These are phyloP conservation scores for Otus sunia DNA, from an alignment of 2,113 vertebrate species.

Conservation along the genomic window DNA sequence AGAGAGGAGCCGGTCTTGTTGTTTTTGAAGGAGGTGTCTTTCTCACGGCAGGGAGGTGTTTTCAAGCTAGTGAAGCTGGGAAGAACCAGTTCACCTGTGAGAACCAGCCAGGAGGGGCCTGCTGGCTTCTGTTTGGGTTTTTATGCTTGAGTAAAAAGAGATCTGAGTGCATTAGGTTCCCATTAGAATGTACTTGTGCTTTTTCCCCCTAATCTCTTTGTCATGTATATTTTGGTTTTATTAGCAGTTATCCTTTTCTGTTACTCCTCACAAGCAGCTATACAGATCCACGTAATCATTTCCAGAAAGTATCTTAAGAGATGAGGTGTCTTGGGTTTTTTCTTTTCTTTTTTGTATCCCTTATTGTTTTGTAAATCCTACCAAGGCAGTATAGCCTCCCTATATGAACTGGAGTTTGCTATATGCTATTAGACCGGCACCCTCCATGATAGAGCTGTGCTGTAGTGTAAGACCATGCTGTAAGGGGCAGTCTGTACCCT, in stretches of 20 bases:
- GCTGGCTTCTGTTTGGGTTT: slow-evolving; percentile 44
- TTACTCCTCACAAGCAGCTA: neutral
- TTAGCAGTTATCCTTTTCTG: neutral
- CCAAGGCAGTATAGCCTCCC: neutral
- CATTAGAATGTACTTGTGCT: slow-evolving; percentile 27
- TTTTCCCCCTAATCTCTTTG: slow-evolving; percentile 12
- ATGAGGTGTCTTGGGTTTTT: neutral
- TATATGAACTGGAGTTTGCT: neutral
- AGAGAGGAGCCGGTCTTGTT: slow-evolving; percentile 14
- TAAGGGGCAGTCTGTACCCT: neutral
- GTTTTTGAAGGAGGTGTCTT: slow-evolving; percentile 51
- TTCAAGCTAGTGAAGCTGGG: neutral
- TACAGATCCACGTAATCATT: neutral
- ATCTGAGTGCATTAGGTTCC: neutral
- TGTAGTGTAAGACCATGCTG: neutral
- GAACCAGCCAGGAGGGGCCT: slow-evolving; percentile 36
- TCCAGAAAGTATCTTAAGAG: neutral
- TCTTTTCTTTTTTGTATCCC: neutral
- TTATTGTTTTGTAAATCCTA: neutral
- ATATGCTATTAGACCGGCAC: fast-evolving
- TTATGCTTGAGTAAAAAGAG: slow-evolving; percentile 51
- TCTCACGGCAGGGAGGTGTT: slow-evolving; percentile 38
- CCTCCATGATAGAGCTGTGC: fast-evolving
- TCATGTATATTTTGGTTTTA: slow-evolving; percentile 33
- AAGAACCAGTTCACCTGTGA: slow-evolving; percentile 44